These are phyloP conservation scores for Lasioglossum marginatum DNA, from an alignment of 2,888 invertebrate species.

Conservation along the genomic window DNA sequence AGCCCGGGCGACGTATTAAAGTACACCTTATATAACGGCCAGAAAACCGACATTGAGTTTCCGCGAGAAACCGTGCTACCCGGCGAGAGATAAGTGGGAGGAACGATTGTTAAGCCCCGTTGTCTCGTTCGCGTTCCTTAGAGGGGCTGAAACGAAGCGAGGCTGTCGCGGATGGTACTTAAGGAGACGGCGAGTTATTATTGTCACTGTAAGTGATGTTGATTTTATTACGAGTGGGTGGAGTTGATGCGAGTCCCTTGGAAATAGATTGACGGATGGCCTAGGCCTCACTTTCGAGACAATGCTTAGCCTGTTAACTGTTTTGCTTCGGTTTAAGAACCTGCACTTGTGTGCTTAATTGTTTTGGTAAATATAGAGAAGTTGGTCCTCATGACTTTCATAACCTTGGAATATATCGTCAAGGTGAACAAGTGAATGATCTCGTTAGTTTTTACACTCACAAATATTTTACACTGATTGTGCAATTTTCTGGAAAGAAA, in stretches of 20 bases:
- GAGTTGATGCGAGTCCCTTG: background rate
- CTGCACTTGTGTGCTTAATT: background rate
- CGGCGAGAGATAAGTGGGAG: conserved; percentile 25
- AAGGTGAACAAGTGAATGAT: no score
- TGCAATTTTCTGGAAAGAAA: background rate
- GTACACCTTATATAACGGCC: conserved; percentile 50
- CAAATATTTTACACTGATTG: no score
- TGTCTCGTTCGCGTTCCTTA: conserved; percentile 20
- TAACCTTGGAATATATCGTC: background rate
- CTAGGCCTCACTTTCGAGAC: background rate
- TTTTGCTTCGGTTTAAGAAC: background rate
- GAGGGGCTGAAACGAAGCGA: conserved; percentile 8
- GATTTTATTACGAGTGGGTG: background rate
- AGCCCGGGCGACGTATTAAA: conserved; percentile 45
- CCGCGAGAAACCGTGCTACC: conserved; percentile 48
- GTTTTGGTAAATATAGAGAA: background rate
- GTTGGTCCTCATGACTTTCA: background rate
- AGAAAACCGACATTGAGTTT: conserved; percentile 38
- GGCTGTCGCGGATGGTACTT: conserved; percentile 16
- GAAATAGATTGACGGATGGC: background rate
- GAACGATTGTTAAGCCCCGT: conserved; percentile 17
- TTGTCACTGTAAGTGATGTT: conserved; percentile 14
- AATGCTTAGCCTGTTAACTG: background rate
- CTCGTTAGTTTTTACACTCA: no score
- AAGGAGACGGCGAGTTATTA: conserved; percentile 4